phyloP scores from a whole-genome alignment of 1,140 invertebrate species.

The Drosophila sturtevanti region DNA sequence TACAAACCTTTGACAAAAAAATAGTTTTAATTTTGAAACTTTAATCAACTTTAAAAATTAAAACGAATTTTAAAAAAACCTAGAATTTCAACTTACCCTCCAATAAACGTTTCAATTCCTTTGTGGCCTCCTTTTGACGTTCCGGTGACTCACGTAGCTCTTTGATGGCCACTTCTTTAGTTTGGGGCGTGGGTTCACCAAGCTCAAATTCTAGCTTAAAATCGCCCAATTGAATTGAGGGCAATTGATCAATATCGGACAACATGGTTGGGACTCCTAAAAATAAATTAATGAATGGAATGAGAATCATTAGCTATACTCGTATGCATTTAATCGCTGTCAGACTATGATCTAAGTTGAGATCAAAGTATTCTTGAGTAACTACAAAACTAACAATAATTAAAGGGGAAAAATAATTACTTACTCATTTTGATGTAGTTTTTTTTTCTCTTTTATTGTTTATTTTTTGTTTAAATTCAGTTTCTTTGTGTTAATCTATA shows the following conservation, averaged over 20 bases:
- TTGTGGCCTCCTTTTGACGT: conserved; percentile 85
- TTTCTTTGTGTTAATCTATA: conserved; percentile 31
- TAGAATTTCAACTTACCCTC: conserved; percentile 84
- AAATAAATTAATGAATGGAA: conserved; percentile 59
- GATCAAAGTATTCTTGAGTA: not conserved
- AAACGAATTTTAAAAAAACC: no score
- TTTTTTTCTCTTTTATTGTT: conserved; percentile 23
- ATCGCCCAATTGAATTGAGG: conserved; percentile 87
- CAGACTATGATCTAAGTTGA: conserved; percentile 27
- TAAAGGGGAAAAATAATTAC: conserved; percentile 50
- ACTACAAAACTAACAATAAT: conserved; percentile 20
- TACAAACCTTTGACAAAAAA: not conserved
- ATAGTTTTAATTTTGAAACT: not conserved
- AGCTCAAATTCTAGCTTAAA: conserved; percentile 88
- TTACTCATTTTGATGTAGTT: conserved; percentile 67
- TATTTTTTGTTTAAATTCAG: conserved; percentile 23
- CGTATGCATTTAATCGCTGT: conserved; percentile 32
- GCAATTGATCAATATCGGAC: conserved; percentile 87
- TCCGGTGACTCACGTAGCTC: conserved; percentile 90
- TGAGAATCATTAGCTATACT: conserved; percentile 15
- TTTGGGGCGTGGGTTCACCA: conserved; percentile 85
- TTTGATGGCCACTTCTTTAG: conserved; percentile 87
- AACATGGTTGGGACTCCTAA: conserved; percentile 87
- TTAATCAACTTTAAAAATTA: no score
- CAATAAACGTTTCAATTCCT: conserved; percentile 86